phyloP scores from a whole-genome alignment of 1,140 invertebrate species.

The Calliphora vicina region DNA sequence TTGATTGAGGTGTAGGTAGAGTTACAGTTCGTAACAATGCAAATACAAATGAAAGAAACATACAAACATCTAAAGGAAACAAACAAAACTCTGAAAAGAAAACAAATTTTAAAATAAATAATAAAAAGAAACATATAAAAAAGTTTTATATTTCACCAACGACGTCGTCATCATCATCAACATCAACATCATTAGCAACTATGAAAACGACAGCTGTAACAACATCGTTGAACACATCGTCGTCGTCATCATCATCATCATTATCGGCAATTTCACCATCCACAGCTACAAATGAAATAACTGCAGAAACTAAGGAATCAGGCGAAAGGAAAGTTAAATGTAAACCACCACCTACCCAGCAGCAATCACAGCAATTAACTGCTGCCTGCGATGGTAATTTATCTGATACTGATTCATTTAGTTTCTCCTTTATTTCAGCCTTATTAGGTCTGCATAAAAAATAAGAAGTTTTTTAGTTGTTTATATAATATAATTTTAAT shows the following conservation, averaged over 20 bases:
- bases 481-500: not conserved
- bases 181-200: not conserved
- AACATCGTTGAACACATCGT: not conserved
- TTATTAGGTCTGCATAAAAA: conserved; percentile 56
- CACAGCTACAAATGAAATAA: conserved; percentile 29
- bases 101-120: not conserved
- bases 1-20: conserved; percentile 56
- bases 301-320: not conserved
- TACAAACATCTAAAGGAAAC: not conserved
- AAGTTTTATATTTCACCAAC: not conserved
- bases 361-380: not conserved
- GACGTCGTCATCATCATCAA: not conserved
- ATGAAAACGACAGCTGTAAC: not conserved
- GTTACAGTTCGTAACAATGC: conserved; percentile 36
- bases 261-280: conserved; percentile 6
- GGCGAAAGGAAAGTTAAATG: not conserved
- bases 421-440: conserved; percentile 60
- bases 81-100: not conserved
- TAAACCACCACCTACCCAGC: not conserved
- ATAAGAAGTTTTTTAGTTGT: not conserved
- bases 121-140: not conserved
- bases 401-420: conserved; percentile 56
- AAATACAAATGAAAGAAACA: conserved; percentile 13
- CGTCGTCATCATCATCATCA: not conserved
- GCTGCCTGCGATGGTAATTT: not conserved